Percentiles rank a stretch among this genome's conserved stretches.
phyloP scores from a whole-genome alignment of 2,113 vertebrate species.

The Hipposideros armiger region DNA sequence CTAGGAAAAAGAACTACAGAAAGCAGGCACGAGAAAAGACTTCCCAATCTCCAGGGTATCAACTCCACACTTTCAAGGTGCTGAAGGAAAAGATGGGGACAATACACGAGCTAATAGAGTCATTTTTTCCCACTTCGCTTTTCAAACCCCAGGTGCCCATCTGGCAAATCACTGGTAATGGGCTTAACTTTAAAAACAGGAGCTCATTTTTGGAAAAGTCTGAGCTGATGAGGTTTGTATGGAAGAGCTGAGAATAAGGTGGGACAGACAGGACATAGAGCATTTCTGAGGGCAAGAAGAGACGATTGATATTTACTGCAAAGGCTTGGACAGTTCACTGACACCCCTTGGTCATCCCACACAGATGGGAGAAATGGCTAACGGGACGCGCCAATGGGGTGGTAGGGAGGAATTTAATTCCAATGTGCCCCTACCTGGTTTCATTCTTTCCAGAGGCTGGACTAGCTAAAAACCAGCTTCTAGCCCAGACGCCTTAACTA shows the following conservation, averaged over 20 bases:
- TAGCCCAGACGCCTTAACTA: not conserved
- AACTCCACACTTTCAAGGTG: not conserved
- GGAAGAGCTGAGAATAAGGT: not conserved
- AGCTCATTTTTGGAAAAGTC: not conserved
- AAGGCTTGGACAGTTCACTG: not conserved
- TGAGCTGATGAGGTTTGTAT: not conserved
- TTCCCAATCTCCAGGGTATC: not conserved
- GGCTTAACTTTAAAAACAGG: not conserved
- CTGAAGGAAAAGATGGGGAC: not conserved
- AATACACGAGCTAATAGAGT: not conserved
- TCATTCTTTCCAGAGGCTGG: not conserved
- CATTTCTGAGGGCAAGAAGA: slow-evolving; percentile 25
- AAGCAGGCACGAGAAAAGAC: slow-evolving; percentile 49
- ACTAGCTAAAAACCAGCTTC: slow-evolving; percentile 47
- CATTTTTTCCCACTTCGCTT: not conserved
- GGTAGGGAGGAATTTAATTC: not conserved
- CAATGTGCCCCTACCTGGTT: not conserved
- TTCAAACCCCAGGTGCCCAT: not conserved
- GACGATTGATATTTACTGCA: slow-evolving; percentile 12
- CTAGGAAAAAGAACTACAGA: slow-evolving; percentile 27
- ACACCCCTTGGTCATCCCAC: not conserved
- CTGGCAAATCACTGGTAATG: not conserved
- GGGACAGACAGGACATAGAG: not conserved
- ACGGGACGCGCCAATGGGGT: not conserved
- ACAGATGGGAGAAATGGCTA: not conserved